Evolutionary conservation across 2,888 invertebrate species (phyloP), one percentile per base, ranked within the genome.

Genomic region (Calliphora vomitoria): DNA sequence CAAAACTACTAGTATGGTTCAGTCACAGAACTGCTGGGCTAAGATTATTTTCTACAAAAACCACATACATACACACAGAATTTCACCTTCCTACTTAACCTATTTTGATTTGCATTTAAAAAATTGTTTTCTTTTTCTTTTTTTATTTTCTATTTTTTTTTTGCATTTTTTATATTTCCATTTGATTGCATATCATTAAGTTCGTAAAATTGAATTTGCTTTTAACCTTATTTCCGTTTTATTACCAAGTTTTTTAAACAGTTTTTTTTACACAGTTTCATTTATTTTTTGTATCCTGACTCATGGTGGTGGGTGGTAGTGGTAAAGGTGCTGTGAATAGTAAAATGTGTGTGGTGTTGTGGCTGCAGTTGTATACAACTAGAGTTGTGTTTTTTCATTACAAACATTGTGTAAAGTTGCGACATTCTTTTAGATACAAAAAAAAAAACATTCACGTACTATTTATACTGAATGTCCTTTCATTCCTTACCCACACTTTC

Each of bases 81-180:
- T 75, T 82, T 82, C 66, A 79, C 82, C 83, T 78, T 79, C 62
- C 81, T 79, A 86, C 89, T 89, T 89, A 86, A 88, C 89, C 89
- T 88, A 89, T 85, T 89, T 89, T 82, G 82, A 88, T 88, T 89
- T 87, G 76, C 85, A 86, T 88, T 89, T 69, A 85, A 89, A 87
- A 69, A 82, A 75, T 74, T 71, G 68, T 60, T 82, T 85, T 85
- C 78, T 82, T 44, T 64, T 82, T 74, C 68, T 58, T 60, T 44
- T 69, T 82, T 74, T 71, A 62, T 64, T 79, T 85, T 85, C 78
- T 82, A 15, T 25, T 25, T 79, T 64, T 84, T 41, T 50, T 66
- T 62, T 11, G 18, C 55, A 31, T 81, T 78, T 83, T 76, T 82
- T 72, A 66, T 85, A 50, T 75, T 88, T 88, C 87, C 87, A 87